Evolutionary conservation across 2,888 invertebrate genomes (phyloP).

Genomic region (Kryphioiulus occultus): DNA sequence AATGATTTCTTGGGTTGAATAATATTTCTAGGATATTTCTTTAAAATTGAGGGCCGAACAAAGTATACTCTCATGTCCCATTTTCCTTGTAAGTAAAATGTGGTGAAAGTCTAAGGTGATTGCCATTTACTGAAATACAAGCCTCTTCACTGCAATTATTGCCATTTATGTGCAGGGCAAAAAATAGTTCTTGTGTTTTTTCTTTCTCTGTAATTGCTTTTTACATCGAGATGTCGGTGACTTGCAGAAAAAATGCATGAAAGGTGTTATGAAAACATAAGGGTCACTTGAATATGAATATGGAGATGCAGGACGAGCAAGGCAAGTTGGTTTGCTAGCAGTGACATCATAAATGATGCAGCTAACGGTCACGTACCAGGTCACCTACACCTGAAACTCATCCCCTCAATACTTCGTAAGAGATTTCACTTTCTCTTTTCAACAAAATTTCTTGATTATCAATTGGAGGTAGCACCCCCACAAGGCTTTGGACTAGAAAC

Average conservation of each 20-base stretch:
- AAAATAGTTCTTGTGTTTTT: neutral
- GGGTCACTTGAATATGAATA: neutral
- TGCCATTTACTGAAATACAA: neutral
- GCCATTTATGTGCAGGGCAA: neutral
- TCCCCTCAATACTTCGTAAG: neutral
- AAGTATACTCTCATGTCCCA: neutral
- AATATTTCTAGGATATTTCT: slow-evolving; percentile 7
- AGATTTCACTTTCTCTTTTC: slow-evolving; percentile 23
- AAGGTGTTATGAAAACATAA: neutral
- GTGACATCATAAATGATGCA: neutral
- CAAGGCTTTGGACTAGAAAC: neutral
- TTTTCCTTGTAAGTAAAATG: neutral
- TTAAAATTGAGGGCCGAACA: no score
- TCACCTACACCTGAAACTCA: neutral
- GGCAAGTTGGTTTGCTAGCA: neutral
- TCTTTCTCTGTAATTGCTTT: neutral
- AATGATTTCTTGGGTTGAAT: neutral
- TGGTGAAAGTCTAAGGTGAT: slow-evolving; percentile 14
- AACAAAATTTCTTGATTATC: neutral
- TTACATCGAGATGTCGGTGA: neutral
- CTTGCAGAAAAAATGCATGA: neutral
- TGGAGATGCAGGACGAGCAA: neutral
- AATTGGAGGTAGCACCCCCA: neutral
- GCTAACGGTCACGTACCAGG: neutral
- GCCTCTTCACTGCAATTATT: neutral